Conservation (phyloP, 2,888 invertebrate species). For the Formica aserva region DNA sequence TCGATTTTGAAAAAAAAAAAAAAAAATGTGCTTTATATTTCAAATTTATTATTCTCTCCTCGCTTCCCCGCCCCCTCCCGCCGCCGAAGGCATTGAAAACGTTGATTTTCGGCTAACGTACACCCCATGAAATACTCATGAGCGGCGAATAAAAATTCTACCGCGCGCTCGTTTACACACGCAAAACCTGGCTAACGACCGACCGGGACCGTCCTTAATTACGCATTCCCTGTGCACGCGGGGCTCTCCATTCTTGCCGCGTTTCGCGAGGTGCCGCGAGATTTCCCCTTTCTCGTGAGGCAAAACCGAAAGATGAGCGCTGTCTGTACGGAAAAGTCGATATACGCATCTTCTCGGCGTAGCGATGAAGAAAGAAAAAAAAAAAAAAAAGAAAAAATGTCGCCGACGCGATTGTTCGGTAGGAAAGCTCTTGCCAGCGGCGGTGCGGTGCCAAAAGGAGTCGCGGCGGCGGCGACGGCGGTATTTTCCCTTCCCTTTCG, state of each 20-base stretch:
- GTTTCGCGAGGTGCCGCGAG: constrained; percentile 30
- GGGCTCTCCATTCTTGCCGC: constrained; percentile 25
- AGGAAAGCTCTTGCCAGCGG: constrained; percentile 60
- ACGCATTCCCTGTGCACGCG: constrained; percentile 35
- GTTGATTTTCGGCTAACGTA: constrained; percentile 42
- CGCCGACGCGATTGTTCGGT: constrained; percentile 7
- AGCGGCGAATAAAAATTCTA: constrained; percentile 52
- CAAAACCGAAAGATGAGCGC: constrained; percentile 15
- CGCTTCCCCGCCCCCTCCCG: not conserved
- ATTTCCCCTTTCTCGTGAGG: not conserved
- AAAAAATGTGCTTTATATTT: constrained; percentile 5
- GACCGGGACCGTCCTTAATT: constrained; percentile 39
- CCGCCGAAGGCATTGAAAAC: not conserved
- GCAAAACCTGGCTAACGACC: constrained; percentile 41
- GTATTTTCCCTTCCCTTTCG: constrained; percentile 39
- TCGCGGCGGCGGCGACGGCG: constrained; percentile 41
- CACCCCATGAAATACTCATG: constrained; percentile 52
- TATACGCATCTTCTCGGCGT: not conserved
- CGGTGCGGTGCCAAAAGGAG: constrained; percentile 71
- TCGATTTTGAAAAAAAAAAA: constrained; percentile 1
- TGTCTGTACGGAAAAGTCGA: not conserved
- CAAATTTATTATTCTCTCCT: constrained; percentile 34
- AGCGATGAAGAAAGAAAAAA: not conserved
- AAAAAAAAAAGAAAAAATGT: not conserved
- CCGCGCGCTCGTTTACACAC: constrained; percentile 48